These are phyloP conservation scores for Athetis lepigone DNA, from an alignment of 2,888 invertebrate genomes.

Conservation along the genomic window DNA sequence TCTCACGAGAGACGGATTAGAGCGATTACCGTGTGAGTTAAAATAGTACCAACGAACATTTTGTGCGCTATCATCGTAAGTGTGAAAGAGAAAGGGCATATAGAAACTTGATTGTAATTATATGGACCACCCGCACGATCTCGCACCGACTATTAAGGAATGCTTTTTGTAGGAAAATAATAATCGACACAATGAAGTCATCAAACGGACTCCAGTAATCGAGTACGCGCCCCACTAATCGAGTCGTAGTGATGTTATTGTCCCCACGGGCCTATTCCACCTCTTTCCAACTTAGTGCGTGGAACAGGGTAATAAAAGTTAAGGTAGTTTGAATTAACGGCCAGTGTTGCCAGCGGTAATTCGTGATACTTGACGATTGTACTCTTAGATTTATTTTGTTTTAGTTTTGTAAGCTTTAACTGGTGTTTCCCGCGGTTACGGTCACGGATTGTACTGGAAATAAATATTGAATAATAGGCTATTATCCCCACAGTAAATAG, in stretches of 20 bases:
- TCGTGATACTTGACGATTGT: constrained; percentile 22
- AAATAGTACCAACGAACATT: constrained; percentile 53
- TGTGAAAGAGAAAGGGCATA: constrained; percentile 73
- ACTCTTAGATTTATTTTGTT: constrained; percentile 3
- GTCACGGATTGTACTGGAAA: too few relatives aligned
- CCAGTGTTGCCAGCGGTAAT: constrained; percentile 36
- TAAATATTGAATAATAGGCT: too few relatives aligned
- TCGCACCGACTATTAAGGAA: constrained; percentile 75
- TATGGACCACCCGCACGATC: constrained; percentile 85
- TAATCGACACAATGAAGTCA: constrained; percentile 86
- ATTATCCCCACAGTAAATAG: too few relatives aligned
- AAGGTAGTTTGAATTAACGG: constrained; percentile 40
- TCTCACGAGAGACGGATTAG: constrained; percentile 63
- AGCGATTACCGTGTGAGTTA: constrained; percentile 55
- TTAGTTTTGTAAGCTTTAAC: constrained; percentile 20
- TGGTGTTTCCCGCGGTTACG: too few relatives aligned
- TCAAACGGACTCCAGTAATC: constrained; percentile 73
- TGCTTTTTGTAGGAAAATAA: constrained; percentile 80
- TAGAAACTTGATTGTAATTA: constrained; percentile 76
- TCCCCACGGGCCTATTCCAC: constrained; percentile 46
- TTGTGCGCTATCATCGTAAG: constrained; percentile 52
- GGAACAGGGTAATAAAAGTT: constrained; percentile 50
- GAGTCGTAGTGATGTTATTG: constrained; percentile 54
- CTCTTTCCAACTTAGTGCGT: constrained; percentile 44
- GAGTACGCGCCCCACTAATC: constrained; percentile 59